Base-by-base conservation (phyloP, 2,797 vertebrate species). In the Amazona finschi region DNA sequence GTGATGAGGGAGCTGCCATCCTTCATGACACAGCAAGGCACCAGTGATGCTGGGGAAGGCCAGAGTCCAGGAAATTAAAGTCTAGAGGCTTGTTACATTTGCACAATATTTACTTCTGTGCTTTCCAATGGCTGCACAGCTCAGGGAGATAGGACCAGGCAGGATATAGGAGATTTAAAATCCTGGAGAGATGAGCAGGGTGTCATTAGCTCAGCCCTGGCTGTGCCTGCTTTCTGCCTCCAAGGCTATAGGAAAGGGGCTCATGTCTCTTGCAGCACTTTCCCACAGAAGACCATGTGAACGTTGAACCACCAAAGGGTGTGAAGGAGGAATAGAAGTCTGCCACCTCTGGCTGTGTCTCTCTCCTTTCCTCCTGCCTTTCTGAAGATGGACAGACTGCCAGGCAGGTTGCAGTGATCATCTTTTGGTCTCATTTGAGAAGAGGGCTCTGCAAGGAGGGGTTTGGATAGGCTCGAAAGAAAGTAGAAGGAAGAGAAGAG, bases 381-480 rank as follows among this genome's bases (percentile, higher is more conserved):
- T 79, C 28, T 9, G 5, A 25, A 44, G 33, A 7, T 2, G 18
- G 21, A 33, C 2, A 0, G 1, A 27, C 43, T 25, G 46, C 30
- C 2, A 1, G 20, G 16, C 0, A 3, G 25, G 31, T 33, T 79
- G 44, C 1, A 1, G 57, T 24, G 8, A 14, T 38, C 36, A 33
- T 33, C 67, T 82, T 76, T 10, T 20, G 27, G 57, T 11, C 39
- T 6, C 1, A 1, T 31, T 73, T 46, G 69, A 72, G 77, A 81
- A 67, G 9, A 7, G 4, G 1, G 1, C 15, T 21, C 20, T 55
- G 11, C 30, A 76, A 43, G 39, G 13, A 83, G 16, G 20, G 7
- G 1, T 38, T 87, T 64, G 73, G 17, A 10, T 47, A 9, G 3
- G 6, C 24, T 38, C 5, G 20, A 78, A 43, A 52, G 8, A n/a